These are phyloP conservation scores for Drosophila grimshawi DNA, from an alignment of 1,140 invertebrate species.

Conservation along the genomic window DNA sequence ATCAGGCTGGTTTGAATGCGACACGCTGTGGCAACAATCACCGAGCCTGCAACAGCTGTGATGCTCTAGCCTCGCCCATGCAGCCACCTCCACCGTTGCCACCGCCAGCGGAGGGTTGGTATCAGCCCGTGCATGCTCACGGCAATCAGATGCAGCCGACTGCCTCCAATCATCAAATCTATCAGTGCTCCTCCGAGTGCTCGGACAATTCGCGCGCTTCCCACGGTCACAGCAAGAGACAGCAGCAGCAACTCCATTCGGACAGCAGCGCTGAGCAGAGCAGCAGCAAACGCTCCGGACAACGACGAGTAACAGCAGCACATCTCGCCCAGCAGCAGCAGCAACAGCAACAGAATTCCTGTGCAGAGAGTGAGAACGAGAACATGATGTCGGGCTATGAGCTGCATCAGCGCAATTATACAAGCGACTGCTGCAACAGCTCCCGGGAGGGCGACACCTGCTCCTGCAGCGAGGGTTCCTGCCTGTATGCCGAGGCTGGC, in stretches of 20 bases:
- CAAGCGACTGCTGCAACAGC: constrained; percentile 83
- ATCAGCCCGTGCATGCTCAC: constrained; percentile 67
- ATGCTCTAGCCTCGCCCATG: constrained; percentile 78
- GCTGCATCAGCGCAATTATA: constrained; percentile 56
- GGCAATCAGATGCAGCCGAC: constrained; percentile 66
- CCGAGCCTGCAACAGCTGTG: constrained; percentile 80
- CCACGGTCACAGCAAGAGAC: constrained; percentile 57
- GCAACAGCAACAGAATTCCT: constrained; percentile 46
- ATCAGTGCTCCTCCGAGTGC: constrained; percentile 84
- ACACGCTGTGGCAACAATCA: constrained; percentile 74
- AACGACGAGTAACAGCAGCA: constrained; percentile 11
- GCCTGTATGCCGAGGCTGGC: constrained; percentile 81
- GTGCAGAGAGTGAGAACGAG: constrained; percentile 70
- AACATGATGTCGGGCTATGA: constrained; percentile 73
- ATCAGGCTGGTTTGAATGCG: constrained; percentile 75
- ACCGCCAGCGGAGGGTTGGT: constrained; percentile 71
- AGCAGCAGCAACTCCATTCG: constrained; percentile 56
- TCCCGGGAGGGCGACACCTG: constrained; percentile 83
- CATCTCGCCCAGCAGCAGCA: constrained; percentile 34
- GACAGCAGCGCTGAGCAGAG: constrained; percentile 74
- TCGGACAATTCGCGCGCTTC: constrained; percentile 80
- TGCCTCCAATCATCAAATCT: constrained; percentile 78
- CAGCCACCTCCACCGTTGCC: constrained; percentile 66
- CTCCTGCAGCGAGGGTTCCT: constrained; percentile 84
- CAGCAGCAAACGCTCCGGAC: constrained; percentile 48